A percentile compares a stretch with the other conserved stretches of the same genome.
phyloP scores from a whole-genome alignment of 2,797 vertebrate species.

The Eospalax fontanierii region DNA sequence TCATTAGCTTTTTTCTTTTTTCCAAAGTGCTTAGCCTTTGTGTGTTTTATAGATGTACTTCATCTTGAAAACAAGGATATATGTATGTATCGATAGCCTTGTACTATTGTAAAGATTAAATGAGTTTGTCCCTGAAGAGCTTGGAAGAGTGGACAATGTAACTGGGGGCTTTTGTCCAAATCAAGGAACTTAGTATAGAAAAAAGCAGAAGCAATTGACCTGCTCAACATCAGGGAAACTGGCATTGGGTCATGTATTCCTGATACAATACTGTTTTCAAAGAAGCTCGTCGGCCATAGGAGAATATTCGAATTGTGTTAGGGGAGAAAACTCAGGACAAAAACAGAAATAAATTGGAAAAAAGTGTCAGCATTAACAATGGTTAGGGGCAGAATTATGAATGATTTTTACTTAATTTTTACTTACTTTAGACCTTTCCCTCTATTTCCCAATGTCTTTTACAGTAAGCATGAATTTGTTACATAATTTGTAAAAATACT shows the following conservation, averaged over 20 bases:
- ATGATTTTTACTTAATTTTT: background rate
- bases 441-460: conserved; percentile 53
- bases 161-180: background rate
- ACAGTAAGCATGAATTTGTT: conserved; percentile 47
- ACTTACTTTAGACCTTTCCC: background rate
- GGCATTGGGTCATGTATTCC: background rate
- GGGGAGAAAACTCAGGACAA: background rate
- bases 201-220: background rate
- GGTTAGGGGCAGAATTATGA: background rate
- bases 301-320: background rate
- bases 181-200: background rate
- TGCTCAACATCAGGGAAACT: background rate
- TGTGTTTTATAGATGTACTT: background rate
- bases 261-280: background rate
- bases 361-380: background rate
- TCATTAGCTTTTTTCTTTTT: background rate
- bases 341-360: background rate
- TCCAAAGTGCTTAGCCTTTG: background rate
- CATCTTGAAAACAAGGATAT: background rate
- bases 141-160: background rate
- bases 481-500: background rate
- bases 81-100: background rate
- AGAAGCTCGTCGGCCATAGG: background rate
- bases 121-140: background rate
- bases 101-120: background rate